These are phyloP conservation scores for Trachurus trachurus DNA, from an alignment of 2,797 vertebrate genomes.

Conservation along the genomic window DNA sequence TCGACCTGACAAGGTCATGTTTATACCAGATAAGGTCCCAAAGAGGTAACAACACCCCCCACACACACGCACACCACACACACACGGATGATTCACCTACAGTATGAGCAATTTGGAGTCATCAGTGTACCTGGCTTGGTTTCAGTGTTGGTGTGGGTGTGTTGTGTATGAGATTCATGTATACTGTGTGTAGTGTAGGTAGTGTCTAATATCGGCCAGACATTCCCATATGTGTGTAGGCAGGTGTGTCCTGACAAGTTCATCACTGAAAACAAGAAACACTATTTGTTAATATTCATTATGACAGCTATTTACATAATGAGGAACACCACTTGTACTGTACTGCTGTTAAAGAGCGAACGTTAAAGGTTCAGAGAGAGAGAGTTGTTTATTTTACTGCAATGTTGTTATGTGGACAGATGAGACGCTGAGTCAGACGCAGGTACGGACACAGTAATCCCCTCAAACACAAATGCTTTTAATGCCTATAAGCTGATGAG, in stretches of 20 bases:
- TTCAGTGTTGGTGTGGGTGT: slow-evolving; percentile 36
- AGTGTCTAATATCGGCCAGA: slow-evolving; percentile 19
- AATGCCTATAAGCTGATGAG: not conserved
- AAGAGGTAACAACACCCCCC: slow-evolving; percentile 7
- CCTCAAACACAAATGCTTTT: slow-evolving; percentile 4
- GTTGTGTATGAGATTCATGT: slow-evolving; percentile 15
- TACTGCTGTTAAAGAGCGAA: slow-evolving; percentile 21
- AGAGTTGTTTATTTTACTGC: slow-evolving; percentile 22
- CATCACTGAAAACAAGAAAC: slow-evolving; percentile 23
- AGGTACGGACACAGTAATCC: slow-evolving; percentile 7
- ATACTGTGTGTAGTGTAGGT: slow-evolving; percentile 7
- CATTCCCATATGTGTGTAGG: slow-evolving; percentile 8
- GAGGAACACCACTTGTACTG: slow-evolving; percentile 11
- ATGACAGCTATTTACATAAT: slow-evolving; percentile 48
- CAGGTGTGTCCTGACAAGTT: slow-evolving; percentile 10
- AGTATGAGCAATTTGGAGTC: slow-evolving; percentile 34
- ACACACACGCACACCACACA: slow-evolving; percentile 24
- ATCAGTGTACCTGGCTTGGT: slow-evolving; percentile 35
- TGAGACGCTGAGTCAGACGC: slow-evolving; percentile 25
- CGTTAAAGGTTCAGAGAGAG: slow-evolving; percentile 26
- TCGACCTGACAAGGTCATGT: too few species aligned
- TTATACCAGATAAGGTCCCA: too few species aligned
- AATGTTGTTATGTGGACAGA: slow-evolving; percentile 3
- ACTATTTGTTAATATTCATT: slow-evolving; percentile 24
- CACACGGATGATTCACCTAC: slow-evolving; percentile 20